A percentile compares a stretch with the other conserved stretches of the same genome.
Conservation (phyloP, 2,113 vertebrate species). For the Syrrhaptes paradoxus region DNA sequence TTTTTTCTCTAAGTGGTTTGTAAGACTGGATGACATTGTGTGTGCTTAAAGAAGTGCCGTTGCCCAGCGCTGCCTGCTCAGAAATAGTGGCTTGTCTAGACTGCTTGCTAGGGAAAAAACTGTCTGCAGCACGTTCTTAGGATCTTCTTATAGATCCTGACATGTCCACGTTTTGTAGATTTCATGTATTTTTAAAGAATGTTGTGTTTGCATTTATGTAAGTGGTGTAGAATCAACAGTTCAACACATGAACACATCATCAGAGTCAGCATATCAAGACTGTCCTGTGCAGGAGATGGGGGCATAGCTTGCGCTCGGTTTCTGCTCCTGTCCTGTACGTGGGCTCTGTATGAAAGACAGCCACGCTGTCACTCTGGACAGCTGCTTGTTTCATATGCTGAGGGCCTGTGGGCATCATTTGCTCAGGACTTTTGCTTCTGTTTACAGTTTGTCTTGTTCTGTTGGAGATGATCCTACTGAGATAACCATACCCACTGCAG, state of each 20-base stretch:
- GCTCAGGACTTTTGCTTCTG: not conserved
- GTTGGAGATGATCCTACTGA: not conserved
- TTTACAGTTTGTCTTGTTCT: not conserved
- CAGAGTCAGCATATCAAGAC: not conserved
- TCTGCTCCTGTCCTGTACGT: not conserved
- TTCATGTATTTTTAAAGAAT: not conserved
- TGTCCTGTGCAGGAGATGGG: not conserved
- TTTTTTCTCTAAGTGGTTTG: not conserved
- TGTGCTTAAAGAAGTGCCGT: not conserved
- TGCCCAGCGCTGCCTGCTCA: not conserved
- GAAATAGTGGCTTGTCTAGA: not conserved
- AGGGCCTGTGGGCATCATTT: not conserved
- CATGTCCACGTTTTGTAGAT: not conserved
- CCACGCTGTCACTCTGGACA: not conserved
- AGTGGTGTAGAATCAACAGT: not conserved
- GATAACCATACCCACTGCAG: not conserved
- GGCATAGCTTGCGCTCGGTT: not conserved
- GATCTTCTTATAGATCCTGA: not conserved
- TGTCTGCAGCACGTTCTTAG: not conserved
- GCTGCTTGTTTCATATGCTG: not conserved
- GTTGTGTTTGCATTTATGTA: not conserved
- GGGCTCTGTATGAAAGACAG: not conserved
- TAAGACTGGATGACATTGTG: not conserved
- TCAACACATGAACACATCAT: not conserved
- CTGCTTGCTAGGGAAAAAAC: not conserved